Base-by-base conservation (phyloP, 2,888 invertebrate genomes). In the Siphlonurus alternatus region DNA sequence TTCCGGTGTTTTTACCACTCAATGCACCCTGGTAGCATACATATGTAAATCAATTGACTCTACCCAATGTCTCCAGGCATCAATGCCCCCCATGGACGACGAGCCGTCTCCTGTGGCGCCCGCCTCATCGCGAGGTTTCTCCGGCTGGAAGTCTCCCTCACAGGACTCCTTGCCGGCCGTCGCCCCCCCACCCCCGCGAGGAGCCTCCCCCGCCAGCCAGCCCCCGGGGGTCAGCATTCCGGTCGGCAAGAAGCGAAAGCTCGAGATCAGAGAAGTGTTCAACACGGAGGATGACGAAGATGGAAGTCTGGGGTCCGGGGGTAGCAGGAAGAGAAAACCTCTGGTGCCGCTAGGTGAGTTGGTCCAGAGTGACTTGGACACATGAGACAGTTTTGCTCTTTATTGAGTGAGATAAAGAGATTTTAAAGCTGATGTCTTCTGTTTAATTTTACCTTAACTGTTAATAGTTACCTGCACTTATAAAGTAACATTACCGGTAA, bases 241-340 rank as follows among this genome's bases (percentile, higher is more conserved):
- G 5, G 38, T 38, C 38, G 22, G 56, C 56, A 72, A 70, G 67
- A 85, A 87, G 71, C 89, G 87, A 76, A 89, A 88, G 74, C 79
- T 89, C 66, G 88, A 88, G 68, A 84, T 92, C 0, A 85, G 88
- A 68, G 89, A 89, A 71, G 90, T 92, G 2, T 93, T 93, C 73
- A 91, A 89, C 76, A 88, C 87, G 66, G 91, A 91, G 69, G 91
- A 91, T 69, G 88, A 88, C 69, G 81, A 81, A 67, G 85, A 85
- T 65, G 77, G 75, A 66, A 74, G 72, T 65, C 74, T 77, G 61
- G 75, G 77, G 65, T 71, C 74, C 51, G 76, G 78, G 64, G 88
- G 87, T 74, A 88, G 87, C 76, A 80, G 90, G 69, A 90, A 89
- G 79, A n/a, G 56, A 22, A 56, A 56, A 56, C 56, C 56, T 56